Evolutionary conservation across 2,888 invertebrate species (phyloP).

Genomic region (Pyrgus malvae): DNA sequence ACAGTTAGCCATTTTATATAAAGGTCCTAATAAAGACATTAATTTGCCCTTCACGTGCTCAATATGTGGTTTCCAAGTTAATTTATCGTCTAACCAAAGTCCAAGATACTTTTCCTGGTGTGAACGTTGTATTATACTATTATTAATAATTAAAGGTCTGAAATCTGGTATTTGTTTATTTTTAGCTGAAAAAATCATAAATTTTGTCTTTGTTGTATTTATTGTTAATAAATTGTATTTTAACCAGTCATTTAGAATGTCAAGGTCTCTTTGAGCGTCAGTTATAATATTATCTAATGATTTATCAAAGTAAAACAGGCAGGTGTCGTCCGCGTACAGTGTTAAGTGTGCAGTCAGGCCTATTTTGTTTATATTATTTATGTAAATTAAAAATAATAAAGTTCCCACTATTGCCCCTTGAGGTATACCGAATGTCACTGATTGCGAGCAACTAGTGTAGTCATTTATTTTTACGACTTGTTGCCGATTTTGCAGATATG

Average conservation of each 20-base stretch:
- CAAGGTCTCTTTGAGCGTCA: slow-evolving; percentile 1
- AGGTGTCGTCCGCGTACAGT: slow-evolving; percentile 16
- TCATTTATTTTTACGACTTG: slow-evolving; percentile 29
- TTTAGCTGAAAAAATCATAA: neutral
- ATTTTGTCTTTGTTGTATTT: neutral
- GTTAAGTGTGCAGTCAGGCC: slow-evolving; percentile 5
- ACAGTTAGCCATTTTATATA: neutral
- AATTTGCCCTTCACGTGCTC: neutral
- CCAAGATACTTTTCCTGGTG: slow-evolving; percentile 2
- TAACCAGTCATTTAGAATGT: neutral
- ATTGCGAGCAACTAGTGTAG: slow-evolving; percentile 4
- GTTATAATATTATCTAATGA: neutral
- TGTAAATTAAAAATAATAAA: slow-evolving; percentile 23
- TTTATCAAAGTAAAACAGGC: slow-evolving; percentile 13
- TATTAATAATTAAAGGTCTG: neutral
- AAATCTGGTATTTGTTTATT: slow-evolving; percentile 1
- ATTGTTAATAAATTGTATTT: slow-evolving; percentile 5
- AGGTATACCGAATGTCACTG: slow-evolving; percentile 26
- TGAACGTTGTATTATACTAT: neutral
- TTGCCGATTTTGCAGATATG: slow-evolving; percentile 24
- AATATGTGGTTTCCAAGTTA: slow-evolving; percentile 7
- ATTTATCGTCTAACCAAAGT: slow-evolving; percentile 4
- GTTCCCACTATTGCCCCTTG: slow-evolving; percentile 31
- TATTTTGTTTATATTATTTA: slow-evolving; percentile 7
- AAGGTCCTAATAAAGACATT: neutral